These are phyloP conservation scores for Cyrtonyx montezumae DNA, from an alignment of 2,113 vertebrate genomes.

Conservation along the genomic window DNA sequence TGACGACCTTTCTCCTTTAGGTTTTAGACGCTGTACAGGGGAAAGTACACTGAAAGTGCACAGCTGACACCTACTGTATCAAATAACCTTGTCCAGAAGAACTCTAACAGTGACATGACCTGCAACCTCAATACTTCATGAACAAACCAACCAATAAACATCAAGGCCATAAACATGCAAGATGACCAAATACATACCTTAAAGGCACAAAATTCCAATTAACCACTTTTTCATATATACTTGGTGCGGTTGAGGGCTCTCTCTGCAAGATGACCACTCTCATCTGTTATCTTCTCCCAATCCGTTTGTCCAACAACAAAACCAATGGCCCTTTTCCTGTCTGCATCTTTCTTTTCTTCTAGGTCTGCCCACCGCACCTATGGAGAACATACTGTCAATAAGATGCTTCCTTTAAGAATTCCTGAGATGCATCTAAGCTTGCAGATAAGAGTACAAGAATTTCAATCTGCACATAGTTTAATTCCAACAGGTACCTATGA, in stretches of 20 bases:
- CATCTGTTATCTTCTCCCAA: slow-evolving; percentile 99
- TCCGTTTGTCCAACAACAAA: slow-evolving; percentile 99
- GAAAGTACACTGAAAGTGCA: neutral
- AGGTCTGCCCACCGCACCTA: slow-evolving; percentile 99
- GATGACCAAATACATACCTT: slow-evolving; percentile 78
- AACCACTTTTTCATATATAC: slow-evolving; percentile 90
- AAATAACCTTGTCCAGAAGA: neutral
- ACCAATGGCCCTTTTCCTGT: slow-evolving; percentile 96
- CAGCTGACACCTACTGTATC: slow-evolving; percentile 10
- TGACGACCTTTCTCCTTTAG: neutral
- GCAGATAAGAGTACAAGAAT: neutral
- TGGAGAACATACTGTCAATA: slow-evolving; percentile 61
- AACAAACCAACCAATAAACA: neutral
- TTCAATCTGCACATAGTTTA: neutral
- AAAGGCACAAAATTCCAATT: slow-evolving; percentile 69
- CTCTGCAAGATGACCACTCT: slow-evolving; percentile 95
- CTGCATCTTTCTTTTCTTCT: slow-evolving; percentile 97
- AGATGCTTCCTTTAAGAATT: slow-evolving; percentile 10
- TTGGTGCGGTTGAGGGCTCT: slow-evolving; percentile 98
- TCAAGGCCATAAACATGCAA: neutral
- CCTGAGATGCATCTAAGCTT: neutral
- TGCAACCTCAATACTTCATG: slow-evolving; percentile 21
- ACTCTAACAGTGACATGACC: slow-evolving; percentile 7
- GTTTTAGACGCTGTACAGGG: neutral
- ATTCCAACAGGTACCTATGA: neutral